Base-by-base conservation (phyloP, 2,797 vertebrate species). In the Falco cherrug region DNA sequence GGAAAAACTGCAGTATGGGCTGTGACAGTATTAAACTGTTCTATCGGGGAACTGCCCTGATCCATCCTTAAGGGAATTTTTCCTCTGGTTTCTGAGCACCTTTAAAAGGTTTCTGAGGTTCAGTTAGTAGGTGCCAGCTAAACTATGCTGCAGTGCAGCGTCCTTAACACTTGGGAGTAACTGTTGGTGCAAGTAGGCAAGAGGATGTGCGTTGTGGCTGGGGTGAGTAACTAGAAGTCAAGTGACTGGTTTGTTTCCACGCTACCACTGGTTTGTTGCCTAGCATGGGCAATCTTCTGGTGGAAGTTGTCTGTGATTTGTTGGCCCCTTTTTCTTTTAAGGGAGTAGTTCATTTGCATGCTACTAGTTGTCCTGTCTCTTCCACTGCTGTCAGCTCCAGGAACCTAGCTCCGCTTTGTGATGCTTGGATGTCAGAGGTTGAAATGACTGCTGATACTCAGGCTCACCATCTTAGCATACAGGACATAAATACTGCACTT, bases 151-250 rank as follows among this genome's bases (percentile, higher is more conserved):
- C 41, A 20, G 24, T 41, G 71, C 69, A 37, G 45, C 0, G 7
- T n/a, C 11, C 1, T 84, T 87, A 91, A 41, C 5, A 1, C 68
- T 48, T 13, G 3, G 67, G 56, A 87, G 65, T 88, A 73, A 78
- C 60, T 83, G 70, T 57, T 57, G 33, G 39, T 77, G 71, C 63
- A 69, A 9, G 85, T 24, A 90, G 82, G n/a, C 41, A 39, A 81
- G 53, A 80, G 78, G 93, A 75, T 63, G 64, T 85, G 75, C 54
- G 21, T 88, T 48, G 64, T 91, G 92, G 73, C 53, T 78, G 67
- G 51, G 67, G 39, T 83, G 79, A 87, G 89, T 92, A 95, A 89
- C 92, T 96, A 79, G 89, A 89, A 85, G 41, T 89, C 79, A 86
- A 68, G 82, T 69, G 89, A 59, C 69, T 83, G 54, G 43, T 56